These are phyloP conservation scores for Micromys minutus DNA, from an alignment of 2,113 vertebrate species.

Conservation along the genomic window DNA sequence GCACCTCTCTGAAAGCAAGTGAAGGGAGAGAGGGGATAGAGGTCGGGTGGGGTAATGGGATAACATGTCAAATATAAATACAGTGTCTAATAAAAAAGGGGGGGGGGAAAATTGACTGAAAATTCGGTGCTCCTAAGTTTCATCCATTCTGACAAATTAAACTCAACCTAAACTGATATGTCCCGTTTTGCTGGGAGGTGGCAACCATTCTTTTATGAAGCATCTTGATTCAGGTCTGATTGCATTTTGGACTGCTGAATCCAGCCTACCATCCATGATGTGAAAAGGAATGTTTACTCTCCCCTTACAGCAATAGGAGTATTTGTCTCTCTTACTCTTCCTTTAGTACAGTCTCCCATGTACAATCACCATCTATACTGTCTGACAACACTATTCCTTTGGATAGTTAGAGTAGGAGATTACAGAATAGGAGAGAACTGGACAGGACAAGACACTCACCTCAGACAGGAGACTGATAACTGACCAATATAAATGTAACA, in stretches of 20 bases:
- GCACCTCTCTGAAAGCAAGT: too few species aligned
- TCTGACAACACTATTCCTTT: background rate
- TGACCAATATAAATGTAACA: too few species aligned
- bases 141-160: background rate
- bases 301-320: background rate
- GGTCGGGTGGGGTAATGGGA: too few species aligned
- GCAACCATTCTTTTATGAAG: background rate
- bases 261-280: background rate
- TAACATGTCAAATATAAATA: too few species aligned
- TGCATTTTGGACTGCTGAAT: background rate
- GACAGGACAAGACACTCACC: background rate
- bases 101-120: background rate
- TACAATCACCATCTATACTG: background rate
- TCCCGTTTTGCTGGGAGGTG: background rate
- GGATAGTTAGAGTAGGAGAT: background rate
- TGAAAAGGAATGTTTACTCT: background rate
- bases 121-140: background rate
- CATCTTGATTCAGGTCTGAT: background rate
- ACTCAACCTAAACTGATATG: background rate
- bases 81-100: too few species aligned
- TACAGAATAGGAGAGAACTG: too few species aligned
- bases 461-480: background rate
- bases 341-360: fast-evolving
- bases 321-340: background rate
- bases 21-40: too few species aligned